phyloP scores from a whole-genome alignment of 2,888 invertebrate genomes.

The Brenthis daphne region DNA sequence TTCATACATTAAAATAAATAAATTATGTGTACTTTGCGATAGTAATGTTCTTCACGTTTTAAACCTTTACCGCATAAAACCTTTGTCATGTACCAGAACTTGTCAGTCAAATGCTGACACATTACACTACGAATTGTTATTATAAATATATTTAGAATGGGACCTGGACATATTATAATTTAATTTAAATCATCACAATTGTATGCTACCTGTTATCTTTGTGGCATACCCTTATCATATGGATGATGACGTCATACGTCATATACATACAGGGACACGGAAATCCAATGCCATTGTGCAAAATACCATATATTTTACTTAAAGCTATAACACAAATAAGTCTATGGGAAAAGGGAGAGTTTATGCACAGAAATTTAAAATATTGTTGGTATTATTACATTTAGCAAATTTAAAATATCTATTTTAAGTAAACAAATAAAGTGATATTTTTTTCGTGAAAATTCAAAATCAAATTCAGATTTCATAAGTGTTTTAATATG shows the following conservation, averaged over 20 bases:
- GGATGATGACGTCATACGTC: slow-evolving; percentile 36
- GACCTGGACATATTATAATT: background rate
- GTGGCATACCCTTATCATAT: slow-evolving; percentile 32
- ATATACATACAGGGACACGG: slow-evolving; percentile 23
- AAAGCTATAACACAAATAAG: background rate
- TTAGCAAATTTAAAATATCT: too few relatives aligned
- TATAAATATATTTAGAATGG: background rate
- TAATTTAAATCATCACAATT: slow-evolving; percentile 15
- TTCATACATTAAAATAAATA: too few relatives aligned
- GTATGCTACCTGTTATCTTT: slow-evolving; percentile 29
- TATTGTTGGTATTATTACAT: too few relatives aligned
- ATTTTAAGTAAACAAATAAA: too few relatives aligned
- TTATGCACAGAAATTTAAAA: background rate
- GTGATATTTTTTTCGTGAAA: too few relatives aligned
- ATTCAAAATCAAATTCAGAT: too few relatives aligned
- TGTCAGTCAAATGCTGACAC: background rate
- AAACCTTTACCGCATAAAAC: too few relatives aligned
- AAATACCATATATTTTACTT: background rate
- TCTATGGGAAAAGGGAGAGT: background rate
- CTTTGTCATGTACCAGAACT: too few relatives aligned
- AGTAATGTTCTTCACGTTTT: too few relatives aligned
- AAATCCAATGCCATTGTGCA: slow-evolving; percentile 3
- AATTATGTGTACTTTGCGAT: too few relatives aligned
- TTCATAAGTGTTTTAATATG: too few relatives aligned
- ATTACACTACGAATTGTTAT: background rate